Evolutionary conservation across 2,888 invertebrate species (phyloP), one percentile per base, ranked within the genome.

Genomic region (Cabera pusaria): DNA sequence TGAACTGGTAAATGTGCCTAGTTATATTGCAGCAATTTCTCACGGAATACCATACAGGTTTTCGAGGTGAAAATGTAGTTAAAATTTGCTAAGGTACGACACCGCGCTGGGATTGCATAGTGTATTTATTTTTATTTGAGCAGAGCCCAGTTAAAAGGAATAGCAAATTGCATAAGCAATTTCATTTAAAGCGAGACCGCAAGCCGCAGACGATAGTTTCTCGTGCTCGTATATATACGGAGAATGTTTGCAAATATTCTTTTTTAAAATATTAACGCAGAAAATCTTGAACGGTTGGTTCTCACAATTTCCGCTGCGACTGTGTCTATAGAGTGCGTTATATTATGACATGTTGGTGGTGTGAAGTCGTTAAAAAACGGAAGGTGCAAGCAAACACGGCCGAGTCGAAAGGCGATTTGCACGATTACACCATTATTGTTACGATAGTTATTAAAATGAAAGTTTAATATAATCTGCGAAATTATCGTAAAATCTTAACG

Each of bases 391-490:
- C 44, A 28, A 44, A 25, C 34, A 39, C 22, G 17, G 34, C 16
- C 29, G 19, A 52, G 46, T 43, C 22, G 55, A 59, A 54, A 56
- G 47, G 44, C 49, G 39, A 58, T 61, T 60, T 54, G 44, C 42
- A 39, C 53, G 49, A 57, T 59, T 57, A 59, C 39, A 52, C 43
- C 43, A 58, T 61, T 58, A 60, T 59, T 51, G 52, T 61, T 63
- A 64, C 50, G 64, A 69, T 65, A 64, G 56, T 59, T 59, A 70
- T 62, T 54, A 59, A 61, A 64, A 56, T 37, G 66, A 69, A 71
- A 69, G 64, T 67, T n/a, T 59, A 58, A 54, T 59, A 43, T 33
- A 46, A 36, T 45, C 41, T 49, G 29, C 37, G 49, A 44, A 47
- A 44, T 38, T 64, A 70, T 68, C 65, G 58, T 44, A 41, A 52